Percentiles rank a stretch among this genome's conserved stretches.
These are phyloP conservation scores for Empidonax traillii DNA, from an alignment of 2,113 vertebrate species.

Conservation along the genomic window DNA sequence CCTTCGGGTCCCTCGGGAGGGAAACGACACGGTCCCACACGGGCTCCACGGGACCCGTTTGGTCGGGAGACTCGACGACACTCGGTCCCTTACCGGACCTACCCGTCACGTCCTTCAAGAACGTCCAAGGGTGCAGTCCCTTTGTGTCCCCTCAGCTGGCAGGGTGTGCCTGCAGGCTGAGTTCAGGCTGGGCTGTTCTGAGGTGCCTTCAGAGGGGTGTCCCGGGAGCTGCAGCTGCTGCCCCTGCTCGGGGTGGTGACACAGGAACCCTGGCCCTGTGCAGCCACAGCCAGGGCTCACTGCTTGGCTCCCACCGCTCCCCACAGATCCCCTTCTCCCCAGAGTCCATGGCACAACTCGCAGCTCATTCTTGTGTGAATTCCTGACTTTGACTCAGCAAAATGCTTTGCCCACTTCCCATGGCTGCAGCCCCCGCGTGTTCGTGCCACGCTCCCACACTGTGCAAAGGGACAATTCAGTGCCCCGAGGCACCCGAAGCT, in stretches of 20 bases:
- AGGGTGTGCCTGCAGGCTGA: not conserved
- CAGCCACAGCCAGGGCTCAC: not conserved
- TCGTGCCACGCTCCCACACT: not conserved
- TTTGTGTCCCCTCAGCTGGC: not conserved
- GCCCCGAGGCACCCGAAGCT: not conserved
- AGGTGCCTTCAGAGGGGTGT: not conserved
- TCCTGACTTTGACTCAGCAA: constrained; percentile 5
- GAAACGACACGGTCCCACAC: too few species aligned
- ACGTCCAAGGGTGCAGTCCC: too few species aligned
- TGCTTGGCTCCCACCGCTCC: not conserved
- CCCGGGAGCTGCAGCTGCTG: not conserved
- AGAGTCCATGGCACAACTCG: not conserved
- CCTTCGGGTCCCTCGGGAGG: too few species aligned
- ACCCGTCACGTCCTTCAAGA: too few species aligned
- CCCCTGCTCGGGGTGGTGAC: not conserved
- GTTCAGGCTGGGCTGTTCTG: not conserved
- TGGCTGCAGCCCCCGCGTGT: not conserved
- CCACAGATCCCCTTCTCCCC: not conserved
- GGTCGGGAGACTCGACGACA: too few species aligned
- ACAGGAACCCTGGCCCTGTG: not conserved
- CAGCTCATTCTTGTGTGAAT: not conserved
- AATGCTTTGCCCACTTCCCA: not conserved
- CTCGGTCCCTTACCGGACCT: too few species aligned
- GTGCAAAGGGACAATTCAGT: not conserved
- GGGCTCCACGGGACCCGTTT: too few species aligned